phyloP scores from a whole-genome alignment of 2,797 vertebrate genomes.

The Bradypodion pumilum region DNA sequence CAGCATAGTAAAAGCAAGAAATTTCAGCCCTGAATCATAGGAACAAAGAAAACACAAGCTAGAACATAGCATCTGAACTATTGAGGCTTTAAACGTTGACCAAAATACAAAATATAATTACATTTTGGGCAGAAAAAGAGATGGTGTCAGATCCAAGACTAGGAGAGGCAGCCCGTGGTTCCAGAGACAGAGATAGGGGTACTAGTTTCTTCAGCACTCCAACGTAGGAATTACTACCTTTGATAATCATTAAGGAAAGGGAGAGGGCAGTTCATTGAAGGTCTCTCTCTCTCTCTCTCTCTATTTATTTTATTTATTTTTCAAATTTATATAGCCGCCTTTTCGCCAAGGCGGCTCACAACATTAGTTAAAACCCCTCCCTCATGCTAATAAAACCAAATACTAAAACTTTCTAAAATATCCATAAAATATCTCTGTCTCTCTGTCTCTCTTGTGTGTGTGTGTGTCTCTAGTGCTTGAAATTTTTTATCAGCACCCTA shows the following conservation, averaged over 20 bases:
- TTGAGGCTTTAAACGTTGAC: not conserved
- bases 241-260: constrained; percentile 27
- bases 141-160: fast-evolving
- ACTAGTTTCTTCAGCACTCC: constrained; percentile 12
- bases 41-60: not conserved
- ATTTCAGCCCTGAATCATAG: not conserved
- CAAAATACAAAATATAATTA: not conserved
- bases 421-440: no score
- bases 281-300: constrained; percentile 55
- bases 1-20: not conserved
- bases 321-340: no score
- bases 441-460: no score
- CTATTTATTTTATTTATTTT: no score
- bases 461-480: constrained; percentile 46
- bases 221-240: not conserved
- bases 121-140: not conserved
- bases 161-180: not conserved
- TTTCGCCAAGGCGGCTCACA: no score
- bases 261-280: constrained; percentile 30
- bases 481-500: constrained; percentile 63
- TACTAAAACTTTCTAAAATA: no score
- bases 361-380: no score
- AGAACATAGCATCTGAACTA: not conserved
- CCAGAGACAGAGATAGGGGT: not conserved
- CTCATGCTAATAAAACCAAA: no score